Base-by-base conservation (phyloP, 2,113 vertebrate genomes). In the Accipiter virgatus region DNA sequence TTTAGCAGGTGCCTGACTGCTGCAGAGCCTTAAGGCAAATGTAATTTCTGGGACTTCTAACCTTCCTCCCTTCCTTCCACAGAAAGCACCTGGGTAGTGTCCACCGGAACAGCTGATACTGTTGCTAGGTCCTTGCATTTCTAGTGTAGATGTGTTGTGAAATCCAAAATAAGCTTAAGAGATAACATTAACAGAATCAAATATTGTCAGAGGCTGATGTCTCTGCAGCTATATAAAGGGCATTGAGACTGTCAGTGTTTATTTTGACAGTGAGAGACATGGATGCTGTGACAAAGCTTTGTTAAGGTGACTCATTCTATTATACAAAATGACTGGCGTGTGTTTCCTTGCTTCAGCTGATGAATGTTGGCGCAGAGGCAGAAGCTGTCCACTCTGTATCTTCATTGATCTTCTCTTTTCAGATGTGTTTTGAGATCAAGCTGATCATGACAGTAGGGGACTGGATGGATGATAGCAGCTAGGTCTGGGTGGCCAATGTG, bases 81-180 rank as follows among this genome's bases (percentile, higher is more conserved):
- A 22, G 42, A 53, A 67, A 50, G 38, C 61, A 68, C 31, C 21
- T 53, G n/a, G 36, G 13, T 4, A 23, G 32, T 23, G 34, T 91
- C 74, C 65, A 62, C 29, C 45, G 50, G 50, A 70, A 47, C 22
- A 71, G 40, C 65, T 68, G 61, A 16, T 65, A 50, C 38, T 34
- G 11, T 87, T 74, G 43, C 40, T 56, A 61, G 47, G 14, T 74
- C 13, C 55, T 71, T 88, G 43, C 47, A 26, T 55, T 68, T 91
- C 72, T 86, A 42, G 38, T 34, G 27, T 36, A 66, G 80, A 48
- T 66, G 25, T 34, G 68, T 38, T 82, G 31, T 58, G 66, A 96
- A 92, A 94, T 90, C n/a, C 83, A 77, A 86, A 94, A 59, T 75
- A 56, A 86, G 38, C 18, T 74, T 52, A n/a, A 77, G 71, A 93